Evolutionary conservation across 2,888 invertebrate species (phyloP).

Genomic region (Calameuta pallipes): DNA sequence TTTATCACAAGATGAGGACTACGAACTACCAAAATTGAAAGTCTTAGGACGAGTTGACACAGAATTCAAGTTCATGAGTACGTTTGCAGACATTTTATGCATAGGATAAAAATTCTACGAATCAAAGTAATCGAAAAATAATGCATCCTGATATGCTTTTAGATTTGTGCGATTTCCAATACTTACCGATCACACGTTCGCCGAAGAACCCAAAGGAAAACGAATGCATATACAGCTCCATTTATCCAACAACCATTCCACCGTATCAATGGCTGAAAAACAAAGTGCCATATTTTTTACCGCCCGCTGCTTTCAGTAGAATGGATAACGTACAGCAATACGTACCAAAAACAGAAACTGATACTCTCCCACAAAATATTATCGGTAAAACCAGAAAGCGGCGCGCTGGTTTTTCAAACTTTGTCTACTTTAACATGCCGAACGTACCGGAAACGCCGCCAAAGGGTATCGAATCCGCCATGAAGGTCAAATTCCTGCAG

Average conservation of each 20-base stretch:
- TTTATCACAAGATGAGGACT: conserved; percentile 59
- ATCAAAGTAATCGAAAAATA: neutral
- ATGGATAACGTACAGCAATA: conserved; percentile 72
- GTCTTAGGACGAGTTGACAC: conserved; percentile 73
- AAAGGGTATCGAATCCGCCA: conserved; percentile 70
- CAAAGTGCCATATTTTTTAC: conserved; percentile 73
- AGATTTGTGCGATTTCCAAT: conserved; percentile 94
- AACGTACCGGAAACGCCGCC: conserved; percentile 76
- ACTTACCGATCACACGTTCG: conserved; percentile 76
- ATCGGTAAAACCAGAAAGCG: conserved; percentile 70
- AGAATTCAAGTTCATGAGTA: conserved; percentile 76
- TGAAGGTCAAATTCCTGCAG: conserved; percentile 64
- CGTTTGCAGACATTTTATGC: conserved; percentile 43
- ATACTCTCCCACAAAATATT: conserved; percentile 56
- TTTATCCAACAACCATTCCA: conserved; percentile 72
- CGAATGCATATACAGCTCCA: conserved; percentile 73
- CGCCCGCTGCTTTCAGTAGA: conserved; percentile 84
- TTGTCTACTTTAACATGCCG: conserved; percentile 73
- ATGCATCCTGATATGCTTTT: conserved; percentile 42
- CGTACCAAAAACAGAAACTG: conserved; percentile 55
- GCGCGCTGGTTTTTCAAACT: conserved; percentile 71
- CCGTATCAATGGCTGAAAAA: conserved; percentile 71
- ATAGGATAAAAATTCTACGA: neutral
- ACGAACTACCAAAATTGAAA: conserved; percentile 63
- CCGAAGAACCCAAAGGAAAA: conserved; percentile 64